Conservation (phyloP, 2,113 vertebrate genomes). For the Hemiscyllium ocellatum region DNA sequence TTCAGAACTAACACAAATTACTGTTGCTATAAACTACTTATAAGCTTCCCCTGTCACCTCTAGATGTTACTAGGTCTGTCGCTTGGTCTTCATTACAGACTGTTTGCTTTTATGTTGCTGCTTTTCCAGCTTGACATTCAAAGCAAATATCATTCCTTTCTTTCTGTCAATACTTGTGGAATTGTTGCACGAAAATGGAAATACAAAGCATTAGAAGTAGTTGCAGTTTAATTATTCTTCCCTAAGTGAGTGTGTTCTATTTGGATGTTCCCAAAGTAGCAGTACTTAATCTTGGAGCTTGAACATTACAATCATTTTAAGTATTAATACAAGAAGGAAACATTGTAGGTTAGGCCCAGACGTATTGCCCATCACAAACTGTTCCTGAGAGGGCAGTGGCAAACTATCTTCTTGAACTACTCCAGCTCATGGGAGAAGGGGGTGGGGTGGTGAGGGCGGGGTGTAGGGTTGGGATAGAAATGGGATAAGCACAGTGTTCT, state of each 20-base stretch:
- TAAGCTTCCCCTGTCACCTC: background rate
- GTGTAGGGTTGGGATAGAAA: no score
- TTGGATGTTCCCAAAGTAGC: background rate
- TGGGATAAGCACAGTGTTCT: no score
- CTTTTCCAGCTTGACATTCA: background rate
- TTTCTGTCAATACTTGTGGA: background rate
- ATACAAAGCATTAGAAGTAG: background rate
- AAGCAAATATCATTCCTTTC: background rate
- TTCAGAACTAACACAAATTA: background rate
- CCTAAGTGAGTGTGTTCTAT: background rate
- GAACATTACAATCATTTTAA: background rate
- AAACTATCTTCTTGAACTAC: no score
- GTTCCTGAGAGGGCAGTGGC: no score
- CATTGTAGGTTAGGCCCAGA: no score
- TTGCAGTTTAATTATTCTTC: background rate
- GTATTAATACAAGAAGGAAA: no score
- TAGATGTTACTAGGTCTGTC: background rate
- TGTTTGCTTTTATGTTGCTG: background rate
- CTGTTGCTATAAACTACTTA: background rate
- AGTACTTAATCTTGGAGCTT: background rate
- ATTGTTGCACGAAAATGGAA: background rate
- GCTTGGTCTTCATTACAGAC: background rate
- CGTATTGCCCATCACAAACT: no score
- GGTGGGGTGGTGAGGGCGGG: no score
- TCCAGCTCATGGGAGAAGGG: no score